Evolutionary conservation across 1,140 invertebrate genomes (phyloP), one percentile per base, ranked within the genome.

Genomic region (Phenacoccus solenopsis): DNA sequence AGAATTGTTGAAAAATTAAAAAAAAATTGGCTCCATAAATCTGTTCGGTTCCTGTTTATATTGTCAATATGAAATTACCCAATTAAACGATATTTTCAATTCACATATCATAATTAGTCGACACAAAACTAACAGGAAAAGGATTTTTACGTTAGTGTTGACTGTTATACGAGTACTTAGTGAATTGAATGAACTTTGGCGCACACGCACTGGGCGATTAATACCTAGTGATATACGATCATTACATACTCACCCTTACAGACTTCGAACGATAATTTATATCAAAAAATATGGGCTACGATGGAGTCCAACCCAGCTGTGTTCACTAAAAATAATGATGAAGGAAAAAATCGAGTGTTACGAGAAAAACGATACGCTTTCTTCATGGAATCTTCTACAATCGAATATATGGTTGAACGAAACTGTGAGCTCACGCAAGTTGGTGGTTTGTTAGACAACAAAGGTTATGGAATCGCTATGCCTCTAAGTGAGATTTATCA

Each of bases 321-420:
- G 0, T 95, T 94, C 74, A 88, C 90, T 0, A 83, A 84, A 27
- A 85, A 79, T 21, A 94, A 93, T 73, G 82, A 85, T 10, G 91
- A 94, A 76, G 96, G 96, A 1, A 88, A 93, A 0, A 84, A 90
- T 72, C 81, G 90, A n/a, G 94, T 96, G 0, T 75, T 84, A 9
- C 85, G 86, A 72, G 85, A 85, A 0, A 88, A 88, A 71, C 74
- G 73, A 1, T 94, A 91, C 76, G 91, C 90, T 1, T 94, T 89
- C 77, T 81, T 93, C 9, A 93, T 94, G 91, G 91, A 94, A 78
- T 91, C 89, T 0, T 87, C 89, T 0, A 84, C 86, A n/a, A 85
- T 94, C 72, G 89, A 91, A 72, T 94, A 90, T 76, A 85, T 87
- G 72, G 81, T 86, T 24, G 87, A 90, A 73, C 79, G 88, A 71